phyloP scores from a whole-genome alignment of 2,888 invertebrate genomes.

The Zygothrica quintamaculata region DNA sequence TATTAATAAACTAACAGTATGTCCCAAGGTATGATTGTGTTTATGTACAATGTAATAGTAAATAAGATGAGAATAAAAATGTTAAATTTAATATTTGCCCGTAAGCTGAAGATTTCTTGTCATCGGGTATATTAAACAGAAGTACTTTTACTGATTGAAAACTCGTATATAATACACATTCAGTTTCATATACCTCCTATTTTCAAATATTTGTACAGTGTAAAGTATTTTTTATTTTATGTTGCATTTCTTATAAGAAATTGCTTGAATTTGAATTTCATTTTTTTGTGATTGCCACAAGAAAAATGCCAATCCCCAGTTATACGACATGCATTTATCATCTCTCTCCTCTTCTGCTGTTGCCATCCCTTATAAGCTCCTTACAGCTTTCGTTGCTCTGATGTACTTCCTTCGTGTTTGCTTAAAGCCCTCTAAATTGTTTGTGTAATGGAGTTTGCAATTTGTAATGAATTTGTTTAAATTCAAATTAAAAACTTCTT shows the following conservation, averaged over 20 bases:
- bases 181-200: conserved; percentile 30
- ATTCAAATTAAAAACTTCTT: conserved; percentile 67
- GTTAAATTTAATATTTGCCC: too few species aligned
- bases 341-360: background rate
- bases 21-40: too few species aligned
- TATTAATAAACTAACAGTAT: background rate
- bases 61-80: too few species aligned
- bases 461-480: conserved; percentile 67
- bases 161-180: conserved; percentile 7
- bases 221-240: conserved; percentile 66
- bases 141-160: too few species aligned
- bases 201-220: conserved; percentile 61
- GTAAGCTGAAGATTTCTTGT: too few species aligned
- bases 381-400: conserved; percentile 38
- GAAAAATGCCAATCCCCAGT: conserved; percentile 46
- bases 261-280: conserved; percentile 40
- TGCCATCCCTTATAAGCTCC: background rate
- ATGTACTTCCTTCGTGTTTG: conserved; percentile 56
- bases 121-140: too few species aligned
- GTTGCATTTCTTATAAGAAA: conserved; percentile 68
- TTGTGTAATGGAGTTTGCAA: conserved; percentile 70
- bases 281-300: conserved; percentile 17
- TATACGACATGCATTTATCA: conserved; percentile 71
- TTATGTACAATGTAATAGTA: too few species aligned
- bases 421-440: conserved; percentile 58